These are phyloP conservation scores for Clivina fossor DNA, from an alignment of 2,888 invertebrate species.

Conservation along the genomic window DNA sequence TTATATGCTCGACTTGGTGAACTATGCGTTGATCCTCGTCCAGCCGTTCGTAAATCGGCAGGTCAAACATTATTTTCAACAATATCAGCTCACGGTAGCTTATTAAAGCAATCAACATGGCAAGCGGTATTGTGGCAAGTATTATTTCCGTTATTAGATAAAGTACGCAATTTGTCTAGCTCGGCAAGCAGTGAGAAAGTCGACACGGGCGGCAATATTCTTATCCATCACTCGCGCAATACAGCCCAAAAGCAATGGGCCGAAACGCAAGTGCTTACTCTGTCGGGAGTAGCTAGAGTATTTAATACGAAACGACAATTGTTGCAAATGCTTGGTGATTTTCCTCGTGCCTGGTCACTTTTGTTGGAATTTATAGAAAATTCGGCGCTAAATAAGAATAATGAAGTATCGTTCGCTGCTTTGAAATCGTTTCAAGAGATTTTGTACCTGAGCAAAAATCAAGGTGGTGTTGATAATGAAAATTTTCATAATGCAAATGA, in stretches of 20 bases:
- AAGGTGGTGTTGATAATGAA: slow-evolving; percentile 50
- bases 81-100: slow-evolving; percentile 90
- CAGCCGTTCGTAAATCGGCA: slow-evolving; percentile 95
- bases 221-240: slow-evolving; percentile 97
- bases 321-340: slow-evolving; percentile 83
- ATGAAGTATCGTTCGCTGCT: slow-evolving; percentile 94
- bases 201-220: slow-evolving; percentile 88
- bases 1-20: slow-evolving; percentile 85
- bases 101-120: slow-evolving; percentile 89
- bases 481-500: slow-evolving; percentile 47
- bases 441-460: slow-evolving; percentile 66
- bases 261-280: slow-evolving; percentile 89
- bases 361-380: slow-evolving; percentile 92
- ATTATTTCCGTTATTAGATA: slow-evolving; percentile 90
- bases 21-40: slow-evolving; percentile 91
- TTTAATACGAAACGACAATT: slow-evolving; percentile 90
- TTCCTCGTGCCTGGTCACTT: slow-evolving; percentile 90
- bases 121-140: slow-evolving; percentile 94
- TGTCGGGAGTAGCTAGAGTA: slow-evolving; percentile 88
- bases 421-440: slow-evolving; percentile 97
- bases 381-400: slow-evolving; percentile 87
- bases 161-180: slow-evolving; percentile 77
- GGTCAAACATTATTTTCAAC: slow-evolving; percentile 98
- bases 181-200: slow-evolving; percentile 78
- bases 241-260: slow-evolving; percentile 99